Percentiles rank a stretch among this genome's conserved stretches.
These are phyloP conservation scores for Linnaemya tessellans DNA, from an alignment of 2,888 invertebrate species.

Conservation along the genomic window DNA sequence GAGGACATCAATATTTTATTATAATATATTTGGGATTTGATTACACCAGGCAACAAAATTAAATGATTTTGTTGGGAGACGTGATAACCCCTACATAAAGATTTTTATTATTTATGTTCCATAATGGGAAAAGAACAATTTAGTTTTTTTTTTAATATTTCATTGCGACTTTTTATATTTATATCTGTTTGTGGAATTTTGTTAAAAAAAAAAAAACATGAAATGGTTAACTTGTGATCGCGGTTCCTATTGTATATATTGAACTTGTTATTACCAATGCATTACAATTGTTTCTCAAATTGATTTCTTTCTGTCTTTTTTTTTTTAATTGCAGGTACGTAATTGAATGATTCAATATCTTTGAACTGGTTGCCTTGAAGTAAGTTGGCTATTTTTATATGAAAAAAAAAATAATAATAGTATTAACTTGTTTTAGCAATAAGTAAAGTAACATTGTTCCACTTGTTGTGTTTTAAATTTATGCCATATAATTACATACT, in stretches of 20 bases:
- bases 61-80: no score
- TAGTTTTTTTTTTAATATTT: no score
- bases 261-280: neutral
- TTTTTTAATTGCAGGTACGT: slow-evolving; percentile 49
- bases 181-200: no score
- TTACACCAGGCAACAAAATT: no score
- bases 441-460: neutral
- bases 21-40: no score
- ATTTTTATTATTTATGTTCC: no score
- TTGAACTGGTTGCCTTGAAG: neutral
- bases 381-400: slow-evolving; percentile 13
- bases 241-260: no score
- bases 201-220: no score
- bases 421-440: neutral
- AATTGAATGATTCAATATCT: neutral
- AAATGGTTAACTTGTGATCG: no score
- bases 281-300: neutral
- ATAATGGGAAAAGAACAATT: no score
- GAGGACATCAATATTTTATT: neutral
- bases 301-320: neutral
- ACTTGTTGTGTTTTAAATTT: slow-evolving; percentile 9
- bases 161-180: no score
- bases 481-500: neutral
- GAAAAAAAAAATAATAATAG: neutral
- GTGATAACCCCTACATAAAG: no score